Evolutionary conservation across 2,888 invertebrate species (phyloP).

Genomic region (Argyresthia albistria): DNA sequence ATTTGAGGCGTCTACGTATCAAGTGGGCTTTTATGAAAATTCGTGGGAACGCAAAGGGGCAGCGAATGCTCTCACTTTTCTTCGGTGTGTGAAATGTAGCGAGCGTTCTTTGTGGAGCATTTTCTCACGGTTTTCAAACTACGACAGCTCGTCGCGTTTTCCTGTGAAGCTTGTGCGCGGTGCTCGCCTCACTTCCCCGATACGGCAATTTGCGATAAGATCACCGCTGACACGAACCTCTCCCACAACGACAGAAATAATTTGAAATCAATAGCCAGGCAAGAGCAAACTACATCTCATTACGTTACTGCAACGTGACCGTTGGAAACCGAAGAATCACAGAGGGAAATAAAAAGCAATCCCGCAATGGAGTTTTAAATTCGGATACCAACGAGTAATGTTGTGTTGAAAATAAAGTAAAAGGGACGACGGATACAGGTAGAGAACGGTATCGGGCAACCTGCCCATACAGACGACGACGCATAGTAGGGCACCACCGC

Average conservation of each 20-base stretch:
- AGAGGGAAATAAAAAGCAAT: background rate
- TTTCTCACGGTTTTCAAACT: constrained; percentile 31
- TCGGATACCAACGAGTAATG: no score
- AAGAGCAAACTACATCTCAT: constrained; percentile 1
- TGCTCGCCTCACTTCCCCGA: background rate
- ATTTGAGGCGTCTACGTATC: constrained; percentile 6
- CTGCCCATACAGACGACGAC: no score
- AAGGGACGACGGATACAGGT: no score
- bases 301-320: constrained; percentile 1
- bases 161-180: background rate
- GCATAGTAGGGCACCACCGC: no score
- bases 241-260: background rate
- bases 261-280: constrained; percentile 3
- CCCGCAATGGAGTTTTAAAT: no score
- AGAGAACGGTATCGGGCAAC: no score
- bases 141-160: no score
- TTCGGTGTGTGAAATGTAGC: constrained; percentile 10
- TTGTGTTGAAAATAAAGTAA: no score
- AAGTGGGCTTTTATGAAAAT: constrained; percentile 8
- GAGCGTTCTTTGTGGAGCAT: constrained; percentile 6
- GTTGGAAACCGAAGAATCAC: background rate
- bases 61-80: constrained; percentile 44
- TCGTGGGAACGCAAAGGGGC: constrained; percentile 27
- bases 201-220: constrained; percentile 3
- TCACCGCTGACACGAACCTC: background rate